Conservation (phyloP, 1,140 invertebrate genomes). For the Caerostris darwini region DNA sequence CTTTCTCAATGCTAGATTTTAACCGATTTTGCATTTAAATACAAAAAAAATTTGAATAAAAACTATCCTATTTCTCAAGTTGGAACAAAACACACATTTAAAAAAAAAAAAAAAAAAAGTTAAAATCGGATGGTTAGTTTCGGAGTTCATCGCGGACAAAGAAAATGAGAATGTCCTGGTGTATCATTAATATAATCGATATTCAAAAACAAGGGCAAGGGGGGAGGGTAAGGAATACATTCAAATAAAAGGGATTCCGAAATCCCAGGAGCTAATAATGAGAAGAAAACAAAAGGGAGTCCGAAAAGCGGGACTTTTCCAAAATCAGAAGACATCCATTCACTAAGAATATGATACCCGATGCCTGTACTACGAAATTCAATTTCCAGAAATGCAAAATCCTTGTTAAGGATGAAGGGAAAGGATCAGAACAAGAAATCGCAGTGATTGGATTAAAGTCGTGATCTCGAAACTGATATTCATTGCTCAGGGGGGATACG, state of each 20-base stretch:
- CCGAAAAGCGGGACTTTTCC: background rate
- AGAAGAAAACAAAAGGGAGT: background rate
- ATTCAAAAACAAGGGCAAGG: background rate
- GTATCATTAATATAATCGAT: constrained; percentile 37
- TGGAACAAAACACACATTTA: too few relatives aligned
- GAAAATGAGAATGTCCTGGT: constrained; percentile 5
- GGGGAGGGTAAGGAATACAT: background rate
- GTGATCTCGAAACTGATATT: constrained; percentile 63
- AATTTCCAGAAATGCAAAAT: constrained; percentile 67
- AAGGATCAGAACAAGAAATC: constrained; percentile 49
- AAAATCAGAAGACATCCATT: constrained; percentile 12
- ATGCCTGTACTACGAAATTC: constrained; percentile 52
- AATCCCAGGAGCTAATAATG: constrained; percentile 27
- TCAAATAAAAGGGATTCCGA: background rate
- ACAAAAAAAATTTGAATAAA: too few relatives aligned
- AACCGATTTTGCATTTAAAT: too few relatives aligned
- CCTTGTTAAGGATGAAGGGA: constrained; percentile 49
- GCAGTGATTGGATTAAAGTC: constrained; percentile 61
- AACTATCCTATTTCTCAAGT: too few relatives aligned
- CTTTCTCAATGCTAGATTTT: too few relatives aligned
- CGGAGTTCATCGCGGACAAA: too few relatives aligned
- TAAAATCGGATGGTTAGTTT: too few relatives aligned
- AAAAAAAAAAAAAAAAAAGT: too few relatives aligned
- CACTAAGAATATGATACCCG: background rate
- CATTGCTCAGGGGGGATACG: background rate